Evolutionary conservation across 1,140 invertebrate species (phyloP), one percentile per base, ranked within the genome.

Genomic region (Apis florea): DNA sequence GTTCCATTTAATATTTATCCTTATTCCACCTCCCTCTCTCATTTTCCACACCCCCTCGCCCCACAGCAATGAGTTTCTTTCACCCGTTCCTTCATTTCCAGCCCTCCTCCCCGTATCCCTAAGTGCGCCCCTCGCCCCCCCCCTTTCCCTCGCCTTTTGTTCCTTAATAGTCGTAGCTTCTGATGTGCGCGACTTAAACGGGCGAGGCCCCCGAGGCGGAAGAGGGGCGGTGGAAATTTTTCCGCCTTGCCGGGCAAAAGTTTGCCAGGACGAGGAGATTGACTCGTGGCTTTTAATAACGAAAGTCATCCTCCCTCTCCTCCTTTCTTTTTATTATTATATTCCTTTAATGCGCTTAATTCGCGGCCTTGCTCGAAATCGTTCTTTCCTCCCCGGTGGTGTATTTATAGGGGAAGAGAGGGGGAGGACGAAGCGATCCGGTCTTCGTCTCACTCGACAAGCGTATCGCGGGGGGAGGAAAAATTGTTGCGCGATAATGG

Each of bases 1-100:
- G 54, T 70, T 70, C 67, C 76, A 70, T 78, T 78, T 78, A 70
- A 78, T 78, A 81, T 56, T 64, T 79, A 66, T 79, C 31, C 51
- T 56, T 49, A 72, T 26, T 19, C 24, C n/a, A n/a, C n/a, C 40
- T 10, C 47, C n/a, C 2, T 4, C 59, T 51, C 61, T 67, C 40
- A 74, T 81, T 81, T 81, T 75, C 53, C 19, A 67, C 79, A 1
- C 8, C 53, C 24, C 2, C 31, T 6, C 15, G n/a, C 53, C 24
- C 2, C 31, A 40, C 15, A 31, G 70, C 76, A 78, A 78, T 78
- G 67, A 70, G 40, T 78, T 69, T 59, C 76, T 78, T 64, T 78
- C 66, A 47, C 54, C 24, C 66, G 69, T 63, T 58, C 40, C 31
- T 68, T 59, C 31, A 68, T 77, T 64, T 75, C 49, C 31, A 40